Base-by-base conservation (phyloP, 2,113 vertebrate genomes). In the Lates calcarifer region DNA sequence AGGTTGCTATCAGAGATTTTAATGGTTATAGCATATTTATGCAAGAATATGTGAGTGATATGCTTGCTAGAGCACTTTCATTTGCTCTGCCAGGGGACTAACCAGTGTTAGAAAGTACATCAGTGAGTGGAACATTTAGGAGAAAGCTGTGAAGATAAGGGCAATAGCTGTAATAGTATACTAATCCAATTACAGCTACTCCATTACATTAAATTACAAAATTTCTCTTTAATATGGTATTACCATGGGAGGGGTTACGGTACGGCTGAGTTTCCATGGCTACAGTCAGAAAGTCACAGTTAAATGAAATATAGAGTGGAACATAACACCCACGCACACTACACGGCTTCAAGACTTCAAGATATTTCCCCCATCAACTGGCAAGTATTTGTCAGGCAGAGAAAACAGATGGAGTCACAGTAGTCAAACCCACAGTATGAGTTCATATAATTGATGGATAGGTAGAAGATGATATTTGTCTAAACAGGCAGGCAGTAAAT, bases 121-220 rank as follows among this genome's bases (percentile, higher is more conserved):
- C 75, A 88, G 61, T 51, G n/a, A 86, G 70, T 69, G 35, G 68
- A 83, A 84, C 79, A 64, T 87, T 80, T 77, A 77, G 64, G 76
- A 88, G 53, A 66, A 80, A 83, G 81, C 82, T 77, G 83, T 79
- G 71, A 74, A 90, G 88, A 93, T 88, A 88, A 90, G 83, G 65
- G 10, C 77, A 90, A 88, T 76, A 60, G 60, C 79, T 87, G 74
- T 88, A 80, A 88, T 85, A 62, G 62, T 73, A 78, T 28, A 84
- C 79, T 90, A 90, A 93, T 92, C 86, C 77, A 86, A 89, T 93
- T 90, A 90, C 79, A 76, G 86, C 80, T 61, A 83, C 90, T 86
- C 57, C 41, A 88, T 88, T 87, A 87, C 61, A 82, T 84, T 74
- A 81, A 85, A 90, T 92, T 83, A 82, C 77, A 80, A 61, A 81